phyloP scores from a whole-genome alignment of 1,140 invertebrate genomes.

The Hermatobates lingyangjiaoensis region DNA sequence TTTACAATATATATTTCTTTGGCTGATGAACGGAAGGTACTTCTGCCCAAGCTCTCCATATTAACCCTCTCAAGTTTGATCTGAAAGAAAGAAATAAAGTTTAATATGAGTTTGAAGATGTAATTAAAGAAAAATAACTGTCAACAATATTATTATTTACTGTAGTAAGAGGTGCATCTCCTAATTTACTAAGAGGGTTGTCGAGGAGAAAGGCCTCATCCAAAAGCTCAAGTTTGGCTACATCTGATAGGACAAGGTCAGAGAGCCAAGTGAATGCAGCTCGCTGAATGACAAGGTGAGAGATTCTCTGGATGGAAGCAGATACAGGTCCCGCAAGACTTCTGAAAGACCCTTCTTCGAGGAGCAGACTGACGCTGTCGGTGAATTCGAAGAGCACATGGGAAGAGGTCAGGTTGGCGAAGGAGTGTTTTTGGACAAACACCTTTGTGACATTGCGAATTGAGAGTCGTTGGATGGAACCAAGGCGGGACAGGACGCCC shows the following conservation, averaged over 20 bases:
- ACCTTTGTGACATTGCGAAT: conserved; percentile 28
- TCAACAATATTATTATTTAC: conserved; percentile 22
- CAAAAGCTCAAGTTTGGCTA: conserved; percentile 29
- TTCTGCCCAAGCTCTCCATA: conserved; percentile 33
- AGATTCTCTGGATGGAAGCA: conserved; percentile 32
- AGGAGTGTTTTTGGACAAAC: conserved; percentile 30
- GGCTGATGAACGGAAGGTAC: conserved; percentile 40
- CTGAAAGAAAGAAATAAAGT: conserved; percentile 27
- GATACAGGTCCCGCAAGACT: conserved; percentile 35
- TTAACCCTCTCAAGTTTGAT: conserved; percentile 40
- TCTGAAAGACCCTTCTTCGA: conserved; percentile 30
- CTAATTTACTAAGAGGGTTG: neutral
- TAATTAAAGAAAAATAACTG: neutral
- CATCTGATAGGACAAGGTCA: conserved; percentile 29
- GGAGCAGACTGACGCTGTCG: conserved; percentile 29
- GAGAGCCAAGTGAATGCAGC: conserved; percentile 41
- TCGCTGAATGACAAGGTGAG: conserved; percentile 33
- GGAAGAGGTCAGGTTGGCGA: conserved; percentile 29
- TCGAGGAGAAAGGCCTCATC: conserved; percentile 27
- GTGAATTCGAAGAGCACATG: conserved; percentile 15
- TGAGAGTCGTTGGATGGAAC: conserved; percentile 26
- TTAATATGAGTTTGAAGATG: neutral
- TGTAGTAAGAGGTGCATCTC: conserved; percentile 34
- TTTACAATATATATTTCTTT: conserved; percentile 37
- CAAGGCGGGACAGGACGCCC: conserved; percentile 26